phyloP scores from a whole-genome alignment of 2,113 vertebrate species.

The Orthonyx spaldingii region DNA sequence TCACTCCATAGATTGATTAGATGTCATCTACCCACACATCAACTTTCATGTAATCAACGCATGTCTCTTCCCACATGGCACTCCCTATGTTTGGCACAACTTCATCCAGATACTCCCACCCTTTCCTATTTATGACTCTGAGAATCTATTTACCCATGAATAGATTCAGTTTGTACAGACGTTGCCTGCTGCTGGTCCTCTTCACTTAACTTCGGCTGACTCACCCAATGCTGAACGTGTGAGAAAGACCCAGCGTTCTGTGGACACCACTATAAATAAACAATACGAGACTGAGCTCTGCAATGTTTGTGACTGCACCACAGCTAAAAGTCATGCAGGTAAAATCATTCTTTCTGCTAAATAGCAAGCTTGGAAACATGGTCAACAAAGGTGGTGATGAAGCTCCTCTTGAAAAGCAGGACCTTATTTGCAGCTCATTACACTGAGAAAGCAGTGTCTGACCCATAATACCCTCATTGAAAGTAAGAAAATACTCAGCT shows the following conservation, averaged over 20 bases:
- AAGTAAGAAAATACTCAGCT: neutral
- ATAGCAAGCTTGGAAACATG: neutral
- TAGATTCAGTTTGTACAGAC: conserved; percentile 4
- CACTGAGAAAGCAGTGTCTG: neutral
- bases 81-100: conserved; percentile 45
- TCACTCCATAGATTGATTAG: conserved; percentile 14
- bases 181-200: neutral
- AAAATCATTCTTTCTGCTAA: neutral
- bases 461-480: neutral
- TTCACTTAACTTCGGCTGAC: neutral
- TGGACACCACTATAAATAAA: conserved; percentile 27
- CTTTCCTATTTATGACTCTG: conserved; percentile 53
- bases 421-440: neutral
- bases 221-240: neutral
- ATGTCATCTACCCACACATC: conserved; percentile 34
- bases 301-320: neutral
- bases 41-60: neutral
- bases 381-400: neutral
- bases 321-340: neutral
- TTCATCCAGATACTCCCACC: conserved; percentile 51
- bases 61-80: conserved; percentile 23
- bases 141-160: conserved; percentile 21
- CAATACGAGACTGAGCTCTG: neutral
- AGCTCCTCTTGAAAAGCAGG: neutral
- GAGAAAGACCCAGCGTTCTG: neutral